Base-by-base conservation (phyloP, 2,888 invertebrate species). In the Pandemis cinnamomeana region DNA sequence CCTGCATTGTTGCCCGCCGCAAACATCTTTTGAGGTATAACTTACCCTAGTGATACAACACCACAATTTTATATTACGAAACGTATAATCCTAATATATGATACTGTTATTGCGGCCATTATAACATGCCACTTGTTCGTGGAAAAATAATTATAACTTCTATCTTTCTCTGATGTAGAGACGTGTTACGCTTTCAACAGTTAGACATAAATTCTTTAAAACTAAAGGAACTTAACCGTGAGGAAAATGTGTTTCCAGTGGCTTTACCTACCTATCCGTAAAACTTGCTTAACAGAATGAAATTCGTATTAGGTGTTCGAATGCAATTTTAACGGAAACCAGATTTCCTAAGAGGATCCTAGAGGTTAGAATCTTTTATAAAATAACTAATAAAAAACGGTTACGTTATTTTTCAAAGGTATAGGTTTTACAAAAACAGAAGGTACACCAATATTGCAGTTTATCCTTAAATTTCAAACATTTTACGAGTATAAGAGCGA, bases 1-100 rank as follows among this genome's bases (percentile, higher is more conserved):
- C 84, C 85, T 80, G 84, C 83, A 84, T 85, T 87, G 87, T 88
- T 84, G 85, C 75, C 78, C 78, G 83, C 83, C 86, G 83, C 86
- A 85, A 87, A 87, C 86, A 84, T 89, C 86, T 82, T 83, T 79
- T 78, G 78, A 81, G 78, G 78, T 80, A 82, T 81, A 81, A 83
- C 83, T 84, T 81, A 80, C 81, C 81, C 80, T 78, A 80, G 76
- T 79, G 79, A 78, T 80, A 80, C 80, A 72, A 71, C 20, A 41
- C 51, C 66, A 67, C 66, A 76, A 76, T 72, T 75, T 77, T 79
- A 80, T 81, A 83, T 84, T 84, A 84, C 84, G 80, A 83, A 84
- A 83, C 84, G 82, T 81, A 80, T 80, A 85, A 85, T 86, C 83
- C 83, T 84, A 84, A 87, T 86, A 86, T 83, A 83, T 81, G 82